Evolutionary conservation across 2,797 vertebrate genomes (phyloP).

Genomic region (Coranthus polyacanthus): DNA sequence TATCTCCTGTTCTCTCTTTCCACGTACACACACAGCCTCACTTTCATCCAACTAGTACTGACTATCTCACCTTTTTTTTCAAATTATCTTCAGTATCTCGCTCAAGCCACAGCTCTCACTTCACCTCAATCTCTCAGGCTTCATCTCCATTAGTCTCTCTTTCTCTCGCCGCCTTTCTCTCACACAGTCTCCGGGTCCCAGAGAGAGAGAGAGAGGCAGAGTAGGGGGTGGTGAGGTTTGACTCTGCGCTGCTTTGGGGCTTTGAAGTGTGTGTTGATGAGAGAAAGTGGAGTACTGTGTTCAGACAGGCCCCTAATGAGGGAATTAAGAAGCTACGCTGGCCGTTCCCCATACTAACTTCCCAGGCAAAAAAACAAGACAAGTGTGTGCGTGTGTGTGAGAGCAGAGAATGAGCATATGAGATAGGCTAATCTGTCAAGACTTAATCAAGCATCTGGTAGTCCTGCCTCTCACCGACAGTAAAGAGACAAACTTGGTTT

Average conservation of each 20-base stretch:
- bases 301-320: slow-evolving; percentile 95
- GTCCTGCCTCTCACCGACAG: slow-evolving; percentile 90
- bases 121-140: slow-evolving; percentile 59
- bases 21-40: slow-evolving; percentile 37
- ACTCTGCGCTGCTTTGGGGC: slow-evolving; percentile 76
- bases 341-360: slow-evolving; percentile 91
- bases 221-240: slow-evolving; percentile 73
- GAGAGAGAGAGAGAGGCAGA: slow-evolving; percentile 60
- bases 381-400: slow-evolving; percentile 41
- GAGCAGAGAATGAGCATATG: slow-evolving; percentile 18
- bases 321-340: slow-evolving; percentile 91
- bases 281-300: slow-evolving; percentile 88
- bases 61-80: slow-evolving; percentile 50
- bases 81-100: slow-evolving; percentile 62
- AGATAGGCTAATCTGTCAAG: slow-evolving; percentile 91
- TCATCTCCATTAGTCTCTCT: slow-evolving; percentile 63
- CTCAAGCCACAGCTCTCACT: slow-evolving; percentile 61
- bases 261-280: slow-evolving; percentile 95
- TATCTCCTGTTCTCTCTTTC: slow-evolving; percentile 60
- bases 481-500: slow-evolving; percentile 55
- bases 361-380: slow-evolving; percentile 77
- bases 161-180: slow-evolving; percentile 46
- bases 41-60: slow-evolving; percentile 56
- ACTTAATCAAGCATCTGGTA: slow-evolving; percentile 87
- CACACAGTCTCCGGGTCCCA: slow-evolving; percentile 68